These are phyloP conservation scores for Epizoanthus scotinus DNA, from an alignment of 92 coral and sea anemone species.

Conservation along the genomic window DNA sequence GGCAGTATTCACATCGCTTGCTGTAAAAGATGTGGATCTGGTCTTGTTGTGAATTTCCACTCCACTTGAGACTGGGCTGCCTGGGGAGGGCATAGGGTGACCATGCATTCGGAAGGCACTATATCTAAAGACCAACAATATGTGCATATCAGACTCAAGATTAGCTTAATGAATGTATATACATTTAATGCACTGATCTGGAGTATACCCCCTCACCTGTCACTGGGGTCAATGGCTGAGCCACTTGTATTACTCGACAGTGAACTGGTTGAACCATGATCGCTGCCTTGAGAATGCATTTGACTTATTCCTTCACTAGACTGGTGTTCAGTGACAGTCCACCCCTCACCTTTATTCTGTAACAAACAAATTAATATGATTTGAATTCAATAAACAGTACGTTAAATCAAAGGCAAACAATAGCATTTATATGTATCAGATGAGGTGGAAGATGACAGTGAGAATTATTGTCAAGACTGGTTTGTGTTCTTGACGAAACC, in stretches of 20 bases:
- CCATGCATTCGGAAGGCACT: conserved; percentile 31
- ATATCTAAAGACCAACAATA: conserved; percentile 10
- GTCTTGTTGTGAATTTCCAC: not conserved
- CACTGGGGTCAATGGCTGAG: conserved; percentile 58
- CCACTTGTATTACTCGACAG: conserved; percentile 40
- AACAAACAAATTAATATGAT: not conserved
- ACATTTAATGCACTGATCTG: not conserved
- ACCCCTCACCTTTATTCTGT: conserved; percentile 68
- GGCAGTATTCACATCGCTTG: not conserved
- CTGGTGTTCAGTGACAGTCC: conserved; percentile 71
- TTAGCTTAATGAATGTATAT: not conserved
- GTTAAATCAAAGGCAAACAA: not conserved
- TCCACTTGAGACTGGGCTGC: not conserved
- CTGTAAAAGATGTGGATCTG: not conserved
- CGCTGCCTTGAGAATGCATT: conserved; percentile 5
- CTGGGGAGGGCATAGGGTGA: conserved; percentile 5
- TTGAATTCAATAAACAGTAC: not conserved
- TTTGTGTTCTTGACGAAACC: no score
- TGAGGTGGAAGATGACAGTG: not conserved
- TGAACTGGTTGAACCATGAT: conserved; percentile 24
- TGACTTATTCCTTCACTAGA: not conserved
- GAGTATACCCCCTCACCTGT: conserved; percentile 53
- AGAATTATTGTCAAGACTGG: no score
- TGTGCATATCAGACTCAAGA: not conserved
- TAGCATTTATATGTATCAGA: not conserved